A percentile compares a stretch with the other conserved stretches of the same genome.
Conservation (phyloP, 1,140 invertebrate species). For the Trichonephila inaurata region DNA sequence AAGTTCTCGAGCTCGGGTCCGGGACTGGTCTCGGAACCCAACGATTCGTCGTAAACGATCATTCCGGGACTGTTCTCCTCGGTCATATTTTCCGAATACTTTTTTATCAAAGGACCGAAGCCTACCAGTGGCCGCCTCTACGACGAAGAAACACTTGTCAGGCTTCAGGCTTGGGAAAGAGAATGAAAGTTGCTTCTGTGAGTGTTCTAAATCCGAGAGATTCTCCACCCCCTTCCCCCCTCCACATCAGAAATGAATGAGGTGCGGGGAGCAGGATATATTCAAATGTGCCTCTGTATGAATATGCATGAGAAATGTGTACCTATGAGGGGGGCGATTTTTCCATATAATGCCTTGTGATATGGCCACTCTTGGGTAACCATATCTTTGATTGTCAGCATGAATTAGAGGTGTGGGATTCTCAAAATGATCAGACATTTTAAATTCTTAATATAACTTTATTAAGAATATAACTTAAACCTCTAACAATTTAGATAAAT, state of each 20-base stretch:
- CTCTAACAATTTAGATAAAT: too few relatives aligned
- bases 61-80: not conserved
- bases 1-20: constrained; percentile 55
- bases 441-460: too few relatives aligned
- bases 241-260: not conserved
- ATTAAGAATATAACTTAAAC: too few relatives aligned
- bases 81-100: not conserved
- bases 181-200: not conserved
- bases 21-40: constrained; percentile 27
- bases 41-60: constrained; percentile 47
- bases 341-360: too few relatives aligned
- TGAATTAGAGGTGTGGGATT: too few relatives aligned
- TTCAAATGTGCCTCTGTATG: not conserved
- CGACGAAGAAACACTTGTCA: not conserved
- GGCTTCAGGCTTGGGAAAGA: constrained; percentile 25
- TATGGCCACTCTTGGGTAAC: too few relatives aligned
- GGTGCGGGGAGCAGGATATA: not conserved
- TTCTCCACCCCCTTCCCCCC: not conserved
- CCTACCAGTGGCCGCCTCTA: not conserved
- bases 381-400: too few relatives aligned
- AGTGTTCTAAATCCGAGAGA: constrained; percentile 11
- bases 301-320: not conserved
- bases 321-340: too few relatives aligned
- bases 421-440: too few relatives aligned
- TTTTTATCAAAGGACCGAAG: not conserved